Conservation (phyloP, 2,888 invertebrate species). For the Amphipoea oculea region DNA sequence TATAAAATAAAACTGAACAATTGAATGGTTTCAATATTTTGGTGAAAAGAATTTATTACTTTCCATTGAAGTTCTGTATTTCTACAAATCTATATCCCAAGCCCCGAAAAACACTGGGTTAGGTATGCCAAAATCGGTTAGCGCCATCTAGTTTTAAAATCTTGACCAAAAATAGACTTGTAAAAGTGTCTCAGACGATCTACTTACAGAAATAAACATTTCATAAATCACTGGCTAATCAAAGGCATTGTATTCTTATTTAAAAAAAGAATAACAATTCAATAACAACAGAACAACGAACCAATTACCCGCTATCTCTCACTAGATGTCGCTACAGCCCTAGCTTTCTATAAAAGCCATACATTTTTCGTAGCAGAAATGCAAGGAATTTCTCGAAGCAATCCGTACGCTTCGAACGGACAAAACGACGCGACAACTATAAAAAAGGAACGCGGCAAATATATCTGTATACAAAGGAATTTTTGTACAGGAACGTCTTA, state of each 20-base stretch:
- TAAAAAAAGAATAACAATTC: background rate
- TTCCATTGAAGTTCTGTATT: background rate
- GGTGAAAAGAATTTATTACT: background rate
- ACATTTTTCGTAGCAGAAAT: constrained; percentile 54
- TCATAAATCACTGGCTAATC: background rate
- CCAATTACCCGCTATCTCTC: constrained; percentile 24
- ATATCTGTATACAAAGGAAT: constrained; percentile 59
- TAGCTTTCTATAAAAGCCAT: constrained; percentile 43
- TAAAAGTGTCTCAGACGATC: background rate
- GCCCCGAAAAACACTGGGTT: background rate
- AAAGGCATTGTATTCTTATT: background rate
- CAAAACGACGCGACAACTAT: constrained; percentile 48
- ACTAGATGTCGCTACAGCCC: constrained; percentile 38
- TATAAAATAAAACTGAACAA: constrained; percentile 3
- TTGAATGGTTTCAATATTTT: constrained; percentile 15
- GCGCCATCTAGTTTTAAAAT: background rate
- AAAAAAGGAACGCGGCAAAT: constrained; percentile 50
- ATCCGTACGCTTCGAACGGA: constrained; percentile 46
- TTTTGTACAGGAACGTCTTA: constrained; percentile 60
- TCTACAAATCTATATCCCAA: background rate
- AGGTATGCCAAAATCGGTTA: background rate
- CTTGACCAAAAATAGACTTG: background rate
- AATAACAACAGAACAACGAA: constrained; percentile 17
- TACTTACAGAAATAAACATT: background rate
- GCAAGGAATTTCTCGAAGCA: constrained; percentile 60